Evolutionary conservation across 2,797 vertebrate genomes (phyloP).

Genomic region (Anniella stebbinsi): DNA sequence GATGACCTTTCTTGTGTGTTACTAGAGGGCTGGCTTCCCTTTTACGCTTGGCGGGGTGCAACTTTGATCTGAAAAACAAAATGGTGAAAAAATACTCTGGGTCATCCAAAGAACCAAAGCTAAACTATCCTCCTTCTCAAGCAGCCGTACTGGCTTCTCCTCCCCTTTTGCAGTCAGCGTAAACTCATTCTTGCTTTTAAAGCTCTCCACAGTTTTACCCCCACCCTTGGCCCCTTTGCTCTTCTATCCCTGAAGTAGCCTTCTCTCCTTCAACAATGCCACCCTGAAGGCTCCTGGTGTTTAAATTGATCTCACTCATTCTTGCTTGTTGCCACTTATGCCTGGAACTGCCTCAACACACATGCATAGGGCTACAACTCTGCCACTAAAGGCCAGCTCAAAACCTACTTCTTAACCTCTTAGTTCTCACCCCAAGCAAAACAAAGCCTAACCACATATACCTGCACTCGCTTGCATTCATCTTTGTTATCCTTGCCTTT

Average conservation of each 20-base stretch:
- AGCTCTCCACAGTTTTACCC: background rate
- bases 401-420: background rate
- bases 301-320: background rate
- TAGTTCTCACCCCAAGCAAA: background rate
- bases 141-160: background rate
- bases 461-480: background rate
- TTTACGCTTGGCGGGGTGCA: slow-evolving; percentile 85
- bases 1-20: slow-evolving; percentile 86
- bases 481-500: background rate
- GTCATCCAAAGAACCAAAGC: background rate
- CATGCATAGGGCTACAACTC: too few relatives aligned
- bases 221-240: background rate
- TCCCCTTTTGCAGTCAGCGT: too few relatives aligned
- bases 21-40: slow-evolving; percentile 88
- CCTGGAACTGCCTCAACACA: background rate
- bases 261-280: background rate
- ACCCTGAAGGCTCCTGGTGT: too few relatives aligned
- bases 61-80: slow-evolving; percentile 80
- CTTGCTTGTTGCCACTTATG: background rate
- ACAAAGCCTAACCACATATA: background rate
- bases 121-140: background rate
- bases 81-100: background rate
- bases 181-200: background rate
- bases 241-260: background rate
- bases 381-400: background rate